phyloP scores from a whole-genome alignment of 2,113 vertebrate species.

The Cyrtonyx montezumae region DNA sequence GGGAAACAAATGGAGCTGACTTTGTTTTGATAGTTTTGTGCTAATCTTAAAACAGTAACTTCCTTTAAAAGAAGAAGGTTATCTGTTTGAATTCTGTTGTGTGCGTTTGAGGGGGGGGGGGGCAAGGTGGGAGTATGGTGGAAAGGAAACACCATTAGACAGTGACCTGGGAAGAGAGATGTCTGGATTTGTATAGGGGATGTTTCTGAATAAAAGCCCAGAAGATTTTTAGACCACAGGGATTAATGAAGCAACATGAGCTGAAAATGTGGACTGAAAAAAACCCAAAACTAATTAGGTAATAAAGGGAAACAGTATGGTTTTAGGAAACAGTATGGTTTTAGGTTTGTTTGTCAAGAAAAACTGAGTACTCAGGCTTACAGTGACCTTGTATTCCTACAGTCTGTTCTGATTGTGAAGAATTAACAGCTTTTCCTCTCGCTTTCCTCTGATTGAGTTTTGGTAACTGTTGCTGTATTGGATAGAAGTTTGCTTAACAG shows the following conservation, averaged over 20 bases:
- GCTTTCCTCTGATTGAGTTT: neutral
- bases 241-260: neutral
- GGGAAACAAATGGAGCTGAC: neutral
- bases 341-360: neutral
- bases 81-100: neutral
- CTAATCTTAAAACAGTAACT: neutral
- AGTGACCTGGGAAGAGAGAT: neutral
- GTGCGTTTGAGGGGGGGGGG: fast-evolving
- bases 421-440: neutral
- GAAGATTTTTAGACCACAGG: neutral
- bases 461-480: neutral
- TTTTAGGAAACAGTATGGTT: neutral
- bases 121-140: neutral
- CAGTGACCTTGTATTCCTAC: neutral
- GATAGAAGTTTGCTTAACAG: neutral
- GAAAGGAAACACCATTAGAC: neutral
- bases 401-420: neutral
- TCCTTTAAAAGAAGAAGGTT: neutral
- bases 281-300: neutral
- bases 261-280: neutral
- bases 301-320: neutral
- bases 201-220: neutral
- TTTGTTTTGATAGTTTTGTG: neutral
- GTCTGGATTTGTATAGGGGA: neutral
- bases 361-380: neutral